Evolutionary conservation across 2,113 vertebrate genomes (phyloP).

Genomic region (Actenoides hombroni): DNA sequence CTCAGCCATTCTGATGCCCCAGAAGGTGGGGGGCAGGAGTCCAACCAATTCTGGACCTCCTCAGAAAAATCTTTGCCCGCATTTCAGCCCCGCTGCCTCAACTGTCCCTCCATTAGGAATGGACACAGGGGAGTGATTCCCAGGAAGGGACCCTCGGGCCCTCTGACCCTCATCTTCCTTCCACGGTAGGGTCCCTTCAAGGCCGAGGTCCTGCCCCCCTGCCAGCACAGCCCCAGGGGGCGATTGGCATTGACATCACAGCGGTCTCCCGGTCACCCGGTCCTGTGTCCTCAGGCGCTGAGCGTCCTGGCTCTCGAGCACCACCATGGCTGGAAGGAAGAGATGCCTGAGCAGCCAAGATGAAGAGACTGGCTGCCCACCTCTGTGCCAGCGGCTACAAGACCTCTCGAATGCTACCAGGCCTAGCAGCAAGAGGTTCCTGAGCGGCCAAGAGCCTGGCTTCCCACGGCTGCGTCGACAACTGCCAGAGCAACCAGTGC

Average conservation of each 20-base stretch:
- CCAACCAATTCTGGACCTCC: too few relatives aligned
- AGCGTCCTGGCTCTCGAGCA: neutral
- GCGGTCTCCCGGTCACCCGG: too few relatives aligned
- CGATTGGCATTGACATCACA: neutral
- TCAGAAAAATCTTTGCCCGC: too few relatives aligned
- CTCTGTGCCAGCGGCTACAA: too few relatives aligned
- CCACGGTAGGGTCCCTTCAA: neutral
- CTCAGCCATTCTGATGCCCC: neutral
- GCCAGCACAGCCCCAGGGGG: neutral
- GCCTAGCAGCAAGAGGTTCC: too few relatives aligned
- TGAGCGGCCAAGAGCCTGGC: too few relatives aligned
- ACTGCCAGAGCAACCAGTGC: neutral
- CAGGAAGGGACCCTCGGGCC: neutral
- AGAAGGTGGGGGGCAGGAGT: neutral
- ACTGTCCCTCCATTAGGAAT: neutral
- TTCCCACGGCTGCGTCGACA: neutral
- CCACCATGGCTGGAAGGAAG: neutral
- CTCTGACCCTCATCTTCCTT: too few relatives aligned
- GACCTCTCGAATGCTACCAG: too few relatives aligned
- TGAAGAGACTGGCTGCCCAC: too few relatives aligned
- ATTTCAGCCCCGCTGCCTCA: too few relatives aligned
- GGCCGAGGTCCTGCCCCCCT: too few relatives aligned
- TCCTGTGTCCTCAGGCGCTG: neutral
- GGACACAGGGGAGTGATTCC: neutral
- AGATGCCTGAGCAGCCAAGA: neutral